Evolutionary conservation across 2,797 vertebrate genomes (phyloP).

Genomic region (Mionectes olivaceus): DNA sequence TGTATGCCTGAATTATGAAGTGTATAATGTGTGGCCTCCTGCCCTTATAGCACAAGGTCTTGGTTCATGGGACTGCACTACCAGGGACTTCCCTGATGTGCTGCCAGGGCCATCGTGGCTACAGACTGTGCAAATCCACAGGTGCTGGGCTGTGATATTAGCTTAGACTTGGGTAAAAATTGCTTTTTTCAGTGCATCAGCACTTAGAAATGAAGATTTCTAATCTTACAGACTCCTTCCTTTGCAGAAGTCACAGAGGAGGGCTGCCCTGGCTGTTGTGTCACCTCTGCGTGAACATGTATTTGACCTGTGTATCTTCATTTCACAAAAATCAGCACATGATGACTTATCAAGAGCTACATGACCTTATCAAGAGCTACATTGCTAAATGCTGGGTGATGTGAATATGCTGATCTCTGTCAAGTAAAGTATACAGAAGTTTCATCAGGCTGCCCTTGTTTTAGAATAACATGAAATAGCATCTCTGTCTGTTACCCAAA

Average conservation of each 20-base stretch:
- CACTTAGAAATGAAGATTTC: not conserved
- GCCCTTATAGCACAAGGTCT: not conserved
- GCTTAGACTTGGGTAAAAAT: not conserved
- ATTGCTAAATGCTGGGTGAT: not conserved
- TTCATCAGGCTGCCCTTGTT: not conserved
- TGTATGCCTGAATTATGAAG: not conserved
- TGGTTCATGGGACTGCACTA: fast-evolving
- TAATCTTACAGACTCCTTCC: not conserved
- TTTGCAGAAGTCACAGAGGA: not conserved
- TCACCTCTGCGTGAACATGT: not conserved
- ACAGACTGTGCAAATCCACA: not conserved
- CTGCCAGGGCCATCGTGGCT: not conserved
- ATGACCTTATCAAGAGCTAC: not conserved
- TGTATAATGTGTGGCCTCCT: not conserved
- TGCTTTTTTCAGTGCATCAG: not conserved
- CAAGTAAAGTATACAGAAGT: not conserved
- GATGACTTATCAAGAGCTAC: not conserved
- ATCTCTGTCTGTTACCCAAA: not conserved
- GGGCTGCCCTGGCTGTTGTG: not conserved
- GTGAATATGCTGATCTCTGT: not conserved
- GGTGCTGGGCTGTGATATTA: not conserved
- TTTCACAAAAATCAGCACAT: not conserved
- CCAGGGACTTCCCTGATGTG: fast-evolving
- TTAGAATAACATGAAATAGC: not conserved
- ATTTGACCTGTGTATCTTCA: not conserved